These are phyloP conservation scores for Drosophila mayri DNA, from an alignment of 1,140 invertebrate species.

Conservation along the genomic window DNA sequence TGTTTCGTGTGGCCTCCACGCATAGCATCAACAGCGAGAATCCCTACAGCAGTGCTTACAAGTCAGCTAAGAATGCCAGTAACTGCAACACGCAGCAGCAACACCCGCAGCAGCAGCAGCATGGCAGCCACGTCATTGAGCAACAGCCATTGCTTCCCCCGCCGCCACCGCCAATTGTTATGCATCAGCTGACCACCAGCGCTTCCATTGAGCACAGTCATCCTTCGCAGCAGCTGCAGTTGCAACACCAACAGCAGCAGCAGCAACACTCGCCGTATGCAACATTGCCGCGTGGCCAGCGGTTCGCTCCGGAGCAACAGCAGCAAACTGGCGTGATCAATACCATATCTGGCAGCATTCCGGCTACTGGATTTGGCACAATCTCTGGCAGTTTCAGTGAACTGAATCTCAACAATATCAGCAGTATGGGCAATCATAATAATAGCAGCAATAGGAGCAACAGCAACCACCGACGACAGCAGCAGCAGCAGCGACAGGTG, in stretches of 20 bases:
- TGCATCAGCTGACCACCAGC: slow-evolving; percentile 72
- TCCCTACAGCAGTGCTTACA: slow-evolving; percentile 38
- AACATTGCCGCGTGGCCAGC: slow-evolving; percentile 64
- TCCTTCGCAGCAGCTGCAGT: slow-evolving; percentile 34
- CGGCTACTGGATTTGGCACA: slow-evolving; percentile 60
- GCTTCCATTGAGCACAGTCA: slow-evolving; percentile 68
- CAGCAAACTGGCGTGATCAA: slow-evolving; percentile 71
- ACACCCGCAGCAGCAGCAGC: slow-evolving; percentile 7
- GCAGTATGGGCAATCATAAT: slow-evolving; percentile 22
- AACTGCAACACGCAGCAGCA: slow-evolving; percentile 22
- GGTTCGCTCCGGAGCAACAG: slow-evolving; percentile 25
- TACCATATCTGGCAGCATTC: slow-evolving; percentile 79
- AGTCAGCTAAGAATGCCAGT: slow-evolving; percentile 3
- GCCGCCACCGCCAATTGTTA: slow-evolving; percentile 31
- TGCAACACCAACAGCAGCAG: slow-evolving; percentile 32
- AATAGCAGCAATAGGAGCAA: slow-evolving; percentile 30
- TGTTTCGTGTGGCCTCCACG: slow-evolving; percentile 80
- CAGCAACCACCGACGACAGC: slow-evolving; percentile 19
- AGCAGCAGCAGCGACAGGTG: slow-evolving; percentile 37
- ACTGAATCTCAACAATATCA: slow-evolving; percentile 62
- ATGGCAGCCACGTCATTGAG: slow-evolving; percentile 25
- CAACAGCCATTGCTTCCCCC: slow-evolving; percentile 37
- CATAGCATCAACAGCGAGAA: slow-evolving; percentile 73
- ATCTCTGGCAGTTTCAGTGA: slow-evolving; percentile 55
- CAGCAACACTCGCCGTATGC: slow-evolving; percentile 74